phyloP scores from a whole-genome alignment of 2,888 invertebrate species.

The Acanthoscelides obtectus region DNA sequence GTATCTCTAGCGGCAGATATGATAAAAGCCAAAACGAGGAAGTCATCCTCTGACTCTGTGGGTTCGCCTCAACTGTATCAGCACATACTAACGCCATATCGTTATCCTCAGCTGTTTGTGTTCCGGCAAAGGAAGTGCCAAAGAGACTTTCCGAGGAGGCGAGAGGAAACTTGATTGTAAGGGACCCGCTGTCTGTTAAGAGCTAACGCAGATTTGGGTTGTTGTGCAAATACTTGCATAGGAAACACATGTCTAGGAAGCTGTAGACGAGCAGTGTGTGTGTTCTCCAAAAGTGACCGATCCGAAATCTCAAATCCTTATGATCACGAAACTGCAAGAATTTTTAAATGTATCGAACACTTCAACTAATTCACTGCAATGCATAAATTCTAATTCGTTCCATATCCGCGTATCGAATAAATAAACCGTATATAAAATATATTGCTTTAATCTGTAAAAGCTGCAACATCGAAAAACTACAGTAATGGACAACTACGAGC shows the following conservation, averaged over 20 bases:
- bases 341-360: too few species aligned
- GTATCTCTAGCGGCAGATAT: background rate
- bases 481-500: too few species aligned
- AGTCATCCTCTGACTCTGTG: background rate
- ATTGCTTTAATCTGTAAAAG: too few species aligned
- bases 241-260: background rate
- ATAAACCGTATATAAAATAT: too few species aligned
- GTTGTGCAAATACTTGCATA: background rate
- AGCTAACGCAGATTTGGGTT: background rate
- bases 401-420: too few species aligned
- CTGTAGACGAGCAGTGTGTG: too few species aligned
- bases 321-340: too few species aligned
- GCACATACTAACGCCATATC: background rate
- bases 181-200: background rate
- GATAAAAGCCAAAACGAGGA: background rate
- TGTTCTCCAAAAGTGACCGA: too few species aligned
- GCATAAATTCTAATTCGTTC: too few species aligned
- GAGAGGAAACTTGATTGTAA: background rate
- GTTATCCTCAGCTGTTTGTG: background rate
- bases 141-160: background rate
- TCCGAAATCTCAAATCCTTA: too few species aligned
- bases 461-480: too few species aligned
- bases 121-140: background rate
- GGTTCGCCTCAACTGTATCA: background rate
- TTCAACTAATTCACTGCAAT: too few species aligned